Base-by-base conservation (phyloP, 1,140 invertebrate genomes). In the Heliconius hewitsoni region DNA sequence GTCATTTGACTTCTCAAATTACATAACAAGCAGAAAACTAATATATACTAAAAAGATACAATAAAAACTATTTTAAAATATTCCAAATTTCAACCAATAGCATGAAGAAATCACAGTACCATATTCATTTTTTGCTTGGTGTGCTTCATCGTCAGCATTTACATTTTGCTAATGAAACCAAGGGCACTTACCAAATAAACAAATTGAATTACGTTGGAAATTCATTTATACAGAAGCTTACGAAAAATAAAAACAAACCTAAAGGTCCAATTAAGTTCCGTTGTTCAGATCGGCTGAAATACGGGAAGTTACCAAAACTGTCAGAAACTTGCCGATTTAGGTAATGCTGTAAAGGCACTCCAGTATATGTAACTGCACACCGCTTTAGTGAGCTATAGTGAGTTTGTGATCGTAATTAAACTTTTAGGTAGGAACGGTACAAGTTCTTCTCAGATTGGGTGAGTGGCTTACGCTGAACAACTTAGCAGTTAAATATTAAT, bases 321-420 rank as follows among this genome's bases (percentile, higher is more conserved):
- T 66, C 70, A 73, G 66, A 72, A 78, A 81, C 75, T 79, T 81
- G 23, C 60, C 52, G 46, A 74, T 77, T 76, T 52, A 81, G 77
- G 75, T 81, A 81, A 83, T 79, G 52, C 52, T 71, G 30, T 66
- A 23, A 55, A 77, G 60, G 74, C 78, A 46, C 70, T 70, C 75
- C 39, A 76, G 57, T 23, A 23, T 23, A 23, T 23, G 23, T 71
- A 52, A 77, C 77, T 23, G 77, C 77, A 81, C 75, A 80, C 46
- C 73, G 30, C 73, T 77, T 73, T 79, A n/a, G 76, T 74, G 73
- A 77, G 66, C 34, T 77, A 76, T 76, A 74, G 73, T 39, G 55
- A 66, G 57, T 73, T 79, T 79, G 76, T 82, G 80, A 73, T 81
- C 39, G 73, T 76, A 81, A 85, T 84, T 84, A 81, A 84, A 84